These are phyloP conservation scores for Neoaliturus tenellus DNA, from an alignment of 2,888 invertebrate genomes.

Conservation along the genomic window DNA sequence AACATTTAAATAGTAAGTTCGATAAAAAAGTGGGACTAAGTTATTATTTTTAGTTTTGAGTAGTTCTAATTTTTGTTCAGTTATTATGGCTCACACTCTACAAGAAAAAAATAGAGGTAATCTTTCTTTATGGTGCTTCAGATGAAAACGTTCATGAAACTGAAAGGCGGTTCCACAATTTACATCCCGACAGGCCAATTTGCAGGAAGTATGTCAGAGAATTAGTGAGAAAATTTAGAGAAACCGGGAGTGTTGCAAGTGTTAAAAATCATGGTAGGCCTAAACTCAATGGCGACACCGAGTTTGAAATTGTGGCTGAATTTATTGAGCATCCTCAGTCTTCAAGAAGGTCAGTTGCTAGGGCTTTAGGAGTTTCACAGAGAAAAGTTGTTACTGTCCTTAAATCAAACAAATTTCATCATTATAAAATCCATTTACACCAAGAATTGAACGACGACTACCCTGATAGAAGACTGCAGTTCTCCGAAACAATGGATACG, in stretches of 20 bases:
- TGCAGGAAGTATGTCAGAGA: background rate
- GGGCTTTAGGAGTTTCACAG: slow-evolving; percentile 8
- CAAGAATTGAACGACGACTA: slow-evolving; percentile 8
- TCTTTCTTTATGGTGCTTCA: background rate
- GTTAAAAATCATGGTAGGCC: slow-evolving; percentile 7
- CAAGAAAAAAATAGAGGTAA: background rate
- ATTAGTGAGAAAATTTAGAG: background rate
- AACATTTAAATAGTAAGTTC: no score
- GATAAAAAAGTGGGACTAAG: no score
- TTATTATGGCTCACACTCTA: background rate
- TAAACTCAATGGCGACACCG: background rate
- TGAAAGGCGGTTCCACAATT: background rate
- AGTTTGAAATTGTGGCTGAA: slow-evolving; percentile 7
- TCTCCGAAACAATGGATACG: background rate
- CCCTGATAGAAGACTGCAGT: slow-evolving; percentile 17
- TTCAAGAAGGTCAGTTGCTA: slow-evolving; percentile 9
- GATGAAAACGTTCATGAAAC: background rate
- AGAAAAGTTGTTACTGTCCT: background rate
- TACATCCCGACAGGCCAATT: slow-evolving; percentile 4
- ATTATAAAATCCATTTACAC: background rate
- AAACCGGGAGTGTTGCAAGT: background rate
- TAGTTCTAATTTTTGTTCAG: no score
- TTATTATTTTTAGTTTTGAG: no score
- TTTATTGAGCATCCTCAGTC: slow-evolving; percentile 6
- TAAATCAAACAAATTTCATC: slow-evolving; percentile 17